These are phyloP conservation scores for Conomelus anceps DNA, from an alignment of 2,888 invertebrate species.

Conservation along the genomic window DNA sequence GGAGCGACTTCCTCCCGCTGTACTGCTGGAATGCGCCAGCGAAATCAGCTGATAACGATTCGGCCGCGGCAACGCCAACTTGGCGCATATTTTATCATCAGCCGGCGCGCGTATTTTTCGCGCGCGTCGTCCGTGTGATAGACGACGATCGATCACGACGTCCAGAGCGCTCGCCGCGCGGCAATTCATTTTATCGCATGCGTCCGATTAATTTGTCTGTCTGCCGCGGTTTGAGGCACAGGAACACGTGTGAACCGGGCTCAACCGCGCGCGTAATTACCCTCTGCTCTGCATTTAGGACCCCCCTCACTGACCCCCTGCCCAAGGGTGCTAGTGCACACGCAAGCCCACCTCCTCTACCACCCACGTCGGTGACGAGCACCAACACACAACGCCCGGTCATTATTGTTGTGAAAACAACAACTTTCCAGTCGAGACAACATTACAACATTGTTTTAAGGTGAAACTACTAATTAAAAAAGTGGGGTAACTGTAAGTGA, in stretches of 20 bases:
- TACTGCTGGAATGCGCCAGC: neutral
- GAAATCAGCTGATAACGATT: neutral
- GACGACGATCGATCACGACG: neutral
- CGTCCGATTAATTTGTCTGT: slow-evolving; percentile 34
- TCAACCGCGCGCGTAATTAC: neutral
- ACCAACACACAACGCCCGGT: no score
- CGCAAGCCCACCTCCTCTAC: no score
- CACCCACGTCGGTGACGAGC: no score
- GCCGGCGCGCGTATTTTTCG: neutral
- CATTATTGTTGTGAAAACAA: no score
- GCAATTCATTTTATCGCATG: slow-evolving; percentile 33
- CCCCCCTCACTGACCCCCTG: no score
- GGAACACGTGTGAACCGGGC: neutral
- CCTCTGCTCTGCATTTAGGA: neutral
- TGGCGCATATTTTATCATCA: neutral
- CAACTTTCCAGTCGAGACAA: no score
- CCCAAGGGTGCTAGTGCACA: no score
- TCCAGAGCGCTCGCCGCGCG: neutral
- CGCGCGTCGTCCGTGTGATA: neutral
- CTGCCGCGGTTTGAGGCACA: slow-evolving; percentile 16
- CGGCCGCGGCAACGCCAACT: no score
- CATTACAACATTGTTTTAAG: no score
- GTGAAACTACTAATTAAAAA: no score
- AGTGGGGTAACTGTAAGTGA: no score
- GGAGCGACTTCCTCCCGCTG: neutral